These are phyloP conservation scores for Chelonus insularis DNA, from an alignment of 1,140 invertebrate genomes.

Conservation along the genomic window DNA sequence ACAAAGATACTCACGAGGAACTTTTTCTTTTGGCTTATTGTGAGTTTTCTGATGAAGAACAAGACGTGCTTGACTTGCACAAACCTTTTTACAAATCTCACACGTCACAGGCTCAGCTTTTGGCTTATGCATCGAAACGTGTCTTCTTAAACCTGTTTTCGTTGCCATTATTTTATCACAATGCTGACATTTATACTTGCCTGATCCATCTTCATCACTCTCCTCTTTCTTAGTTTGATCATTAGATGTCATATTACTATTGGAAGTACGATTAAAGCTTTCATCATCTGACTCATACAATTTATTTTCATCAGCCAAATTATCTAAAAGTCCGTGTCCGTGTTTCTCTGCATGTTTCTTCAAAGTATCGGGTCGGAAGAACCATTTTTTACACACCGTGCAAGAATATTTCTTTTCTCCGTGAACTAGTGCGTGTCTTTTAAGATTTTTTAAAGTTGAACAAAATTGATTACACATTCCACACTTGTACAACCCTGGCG, in stretches of 20 bases:
- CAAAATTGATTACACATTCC: constrained; percentile 53
- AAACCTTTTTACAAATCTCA: constrained; percentile 56
- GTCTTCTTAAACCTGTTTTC: constrained; percentile 54
- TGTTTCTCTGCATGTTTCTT: constrained; percentile 50
- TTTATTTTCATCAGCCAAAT: constrained; percentile 34
- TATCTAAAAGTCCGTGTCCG: constrained; percentile 33
- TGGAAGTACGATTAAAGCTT: constrained; percentile 15
- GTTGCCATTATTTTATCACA: constrained; percentile 42
- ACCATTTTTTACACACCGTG: constrained; percentile 58
- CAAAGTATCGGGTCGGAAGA: constrained; percentile 54
- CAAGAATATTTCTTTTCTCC: constrained; percentile 58
- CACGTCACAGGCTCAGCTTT: constrained; percentile 56
- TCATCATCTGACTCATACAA: constrained; percentile 34
- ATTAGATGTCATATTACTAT: not conserved
- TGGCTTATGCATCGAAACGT: constrained; percentile 57
- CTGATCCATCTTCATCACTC: constrained; percentile 33
- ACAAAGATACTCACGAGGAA: constrained; percentile 56
- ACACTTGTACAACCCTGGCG: constrained; percentile 53
- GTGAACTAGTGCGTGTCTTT: constrained; percentile 51
- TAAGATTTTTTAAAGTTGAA: constrained; percentile 54
- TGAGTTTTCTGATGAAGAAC: constrained; percentile 55
- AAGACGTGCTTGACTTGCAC: constrained; percentile 54
- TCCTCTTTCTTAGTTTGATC: constrained; percentile 41
- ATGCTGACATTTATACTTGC: constrained; percentile 34
- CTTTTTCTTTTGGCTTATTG: constrained; percentile 54